Percentiles rank a stretch among this genome's conserved stretches.
phyloP scores from a whole-genome alignment of 2,797 vertebrate species.

The Semotilus atromaculatus region DNA sequence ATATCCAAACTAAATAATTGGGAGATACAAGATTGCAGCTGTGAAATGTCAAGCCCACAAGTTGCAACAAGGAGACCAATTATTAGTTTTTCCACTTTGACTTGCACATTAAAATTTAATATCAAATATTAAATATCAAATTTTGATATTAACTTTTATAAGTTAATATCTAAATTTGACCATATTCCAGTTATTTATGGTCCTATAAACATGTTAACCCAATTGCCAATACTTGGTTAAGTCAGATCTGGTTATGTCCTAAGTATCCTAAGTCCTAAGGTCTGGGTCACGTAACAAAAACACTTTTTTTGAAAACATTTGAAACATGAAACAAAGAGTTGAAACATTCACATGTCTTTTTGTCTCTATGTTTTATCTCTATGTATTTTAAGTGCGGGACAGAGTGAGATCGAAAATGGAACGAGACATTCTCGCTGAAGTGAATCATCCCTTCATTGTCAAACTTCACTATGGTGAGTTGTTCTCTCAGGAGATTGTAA shows the following conservation, averaged over 20 bases:
- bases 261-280: too few species aligned
- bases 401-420: slow-evolving; percentile 96
- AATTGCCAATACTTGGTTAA: neutral
- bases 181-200: neutral
- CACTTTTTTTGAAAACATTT: neutral
- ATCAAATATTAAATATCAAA: too few species aligned
- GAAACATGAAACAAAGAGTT: too few species aligned
- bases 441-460: slow-evolving; percentile 97
- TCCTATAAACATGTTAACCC: neutral
- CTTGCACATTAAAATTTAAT: neutral
- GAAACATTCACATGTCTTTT: neutral
- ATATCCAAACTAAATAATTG: neutral
- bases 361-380: slow-evolving; percentile 23
- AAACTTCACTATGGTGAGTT: slow-evolving; percentile 94
- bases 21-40: neutral
- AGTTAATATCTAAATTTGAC: neutral
- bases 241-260: neutral
- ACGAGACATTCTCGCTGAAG: slow-evolving; percentile 95
- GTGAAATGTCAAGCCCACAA: neutral
- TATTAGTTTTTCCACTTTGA: neutral
- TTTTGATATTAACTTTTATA: too few species aligned
- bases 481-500: neutral
- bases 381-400: slow-evolving; percentile 83
- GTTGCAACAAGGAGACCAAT: neutral
- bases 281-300: neutral